phyloP scores from a whole-genome alignment of 1,140 invertebrate species.

The Scaptomyza montana region DNA sequence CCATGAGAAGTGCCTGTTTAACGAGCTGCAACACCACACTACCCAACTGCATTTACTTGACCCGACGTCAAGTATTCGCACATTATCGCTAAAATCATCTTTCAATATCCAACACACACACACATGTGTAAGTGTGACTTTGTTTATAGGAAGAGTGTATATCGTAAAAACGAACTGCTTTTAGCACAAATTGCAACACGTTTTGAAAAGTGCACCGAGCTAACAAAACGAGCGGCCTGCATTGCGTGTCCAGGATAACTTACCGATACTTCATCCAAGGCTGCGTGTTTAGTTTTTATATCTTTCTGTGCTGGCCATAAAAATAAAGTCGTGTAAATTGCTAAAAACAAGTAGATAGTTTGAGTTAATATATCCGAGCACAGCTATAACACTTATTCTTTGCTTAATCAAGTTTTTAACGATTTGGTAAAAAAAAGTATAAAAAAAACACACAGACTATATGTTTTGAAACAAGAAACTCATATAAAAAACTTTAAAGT shows the following conservation, averaged over 20 bases:
- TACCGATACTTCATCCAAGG: constrained; percentile 29
- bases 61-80: constrained; percentile 61
- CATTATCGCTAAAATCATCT: constrained; percentile 78
- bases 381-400: not conserved
- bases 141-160: not conserved
- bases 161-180: constrained; percentile 57
- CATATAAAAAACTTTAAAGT: too few species aligned
- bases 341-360: constrained; percentile 22
- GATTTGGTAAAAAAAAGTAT: not conserved
- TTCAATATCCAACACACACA: constrained; percentile 49
- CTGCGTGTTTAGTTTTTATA: constrained; percentile 38
- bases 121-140: not conserved
- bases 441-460: too few species aligned
- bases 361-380: constrained; percentile 14
- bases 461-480: too few species aligned
- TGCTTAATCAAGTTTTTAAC: not conserved
- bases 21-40: constrained; percentile 11
- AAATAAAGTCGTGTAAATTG: constrained; percentile 41
- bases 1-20: constrained; percentile 32
- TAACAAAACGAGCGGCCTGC: constrained; percentile 46
- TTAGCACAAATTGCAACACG: constrained; percentile 71
- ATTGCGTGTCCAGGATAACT: constrained; percentile 39
- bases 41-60: constrained; percentile 45
- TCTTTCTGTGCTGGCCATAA: constrained; percentile 29
- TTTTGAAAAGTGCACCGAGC: constrained; percentile 59